Base-by-base conservation (phyloP, 2,797 vertebrate species). In the Danio aesculapii region DNA sequence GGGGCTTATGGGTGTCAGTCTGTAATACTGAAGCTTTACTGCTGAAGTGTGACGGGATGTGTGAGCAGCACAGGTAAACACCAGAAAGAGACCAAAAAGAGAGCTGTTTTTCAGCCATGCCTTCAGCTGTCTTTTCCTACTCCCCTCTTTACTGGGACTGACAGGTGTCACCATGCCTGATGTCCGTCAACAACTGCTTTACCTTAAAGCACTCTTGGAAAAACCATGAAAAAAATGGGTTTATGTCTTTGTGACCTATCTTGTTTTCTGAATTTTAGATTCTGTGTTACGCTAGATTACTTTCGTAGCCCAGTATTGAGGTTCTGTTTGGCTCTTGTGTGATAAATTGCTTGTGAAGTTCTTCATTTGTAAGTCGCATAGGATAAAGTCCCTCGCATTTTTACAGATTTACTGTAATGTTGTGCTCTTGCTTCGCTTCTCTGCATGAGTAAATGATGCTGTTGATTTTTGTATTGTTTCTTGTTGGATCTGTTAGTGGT, bases 61-160 rank as follows among this genome's bases (percentile, higher is more conserved):
- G 81, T 61, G 82, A 80, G 73, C 75, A 76, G 85, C 61, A 53
- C 66, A 81, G 75, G 62, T 70, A 81, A 84, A 84, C 61, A 72
- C 17, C 62, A 44, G 41, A n/a, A n/a, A n/a, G n/a, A n/a, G n/a
- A n/a, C n/a, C 47, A 19, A 39, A 43, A 30, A 72, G 14, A 6
- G 39, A 30, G 16, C 41, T 70, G 58, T 17, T 50, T 62, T 62
- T 17, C 78, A 81, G 43, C 68, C 49, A 58, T 74, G 69, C 52
- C 30, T 81, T 66, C 44, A 63, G 58, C 50, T 80, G 14, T 74
- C 44, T 11, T 30, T 39, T 5, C n/a, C 6, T 59, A 39, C 57
- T 41, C 4, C 47, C 49, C 67, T 13, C 3, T 62, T 73, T 6
- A 17, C 47, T 71, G 77, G 44, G 39, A n/a, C 17, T 71, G 70